A percentile compares a stretch with the other conserved stretches of the same genome.
Evolutionary conservation across 2,888 invertebrate species (phyloP).

Genomic region (Synergus itoensis): DNA sequence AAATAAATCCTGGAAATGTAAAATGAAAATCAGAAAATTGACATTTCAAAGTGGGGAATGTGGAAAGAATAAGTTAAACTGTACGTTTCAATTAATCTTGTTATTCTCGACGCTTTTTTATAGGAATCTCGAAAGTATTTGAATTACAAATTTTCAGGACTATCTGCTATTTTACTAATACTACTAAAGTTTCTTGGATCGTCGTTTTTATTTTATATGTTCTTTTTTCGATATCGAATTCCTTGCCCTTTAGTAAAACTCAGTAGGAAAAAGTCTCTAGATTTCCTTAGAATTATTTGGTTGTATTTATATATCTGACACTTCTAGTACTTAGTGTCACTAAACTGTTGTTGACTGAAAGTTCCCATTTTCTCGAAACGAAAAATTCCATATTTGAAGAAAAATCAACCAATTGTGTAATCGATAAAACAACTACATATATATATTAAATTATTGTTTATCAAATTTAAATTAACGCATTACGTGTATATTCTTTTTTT

Average conservation of each 20-base stretch:
- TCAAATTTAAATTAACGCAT: not conserved
- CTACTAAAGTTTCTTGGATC: not conserved
- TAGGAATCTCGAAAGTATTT: constrained; percentile 8
- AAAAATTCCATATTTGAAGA: not conserved
- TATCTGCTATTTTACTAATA: constrained; percentile 26
- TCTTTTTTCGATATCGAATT: not conserved
- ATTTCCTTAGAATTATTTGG: constrained; percentile 15
- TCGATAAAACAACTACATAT: not conserved
- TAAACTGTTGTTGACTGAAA: not conserved
- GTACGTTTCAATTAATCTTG: not conserved
- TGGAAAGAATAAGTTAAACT: not conserved
- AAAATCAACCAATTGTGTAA: not conserved
- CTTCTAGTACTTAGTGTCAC: not conserved
- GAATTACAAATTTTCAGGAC: not conserved
- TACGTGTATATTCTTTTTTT: constrained; percentile 10
- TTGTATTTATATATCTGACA: constrained; percentile 5
- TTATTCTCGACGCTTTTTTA: constrained; percentile 1
- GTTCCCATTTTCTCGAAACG: not conserved
- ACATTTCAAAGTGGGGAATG: not conserved
- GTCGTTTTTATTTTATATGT: not conserved
- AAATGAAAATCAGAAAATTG: not conserved
- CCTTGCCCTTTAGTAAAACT: constrained; percentile 7
- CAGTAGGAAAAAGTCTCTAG: not conserved
- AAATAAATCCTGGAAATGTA: constrained; percentile 34
- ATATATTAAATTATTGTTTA: not conserved